Conservation (phyloP, 2,797 vertebrate genomes). For the Alauda arvensis region DNA sequence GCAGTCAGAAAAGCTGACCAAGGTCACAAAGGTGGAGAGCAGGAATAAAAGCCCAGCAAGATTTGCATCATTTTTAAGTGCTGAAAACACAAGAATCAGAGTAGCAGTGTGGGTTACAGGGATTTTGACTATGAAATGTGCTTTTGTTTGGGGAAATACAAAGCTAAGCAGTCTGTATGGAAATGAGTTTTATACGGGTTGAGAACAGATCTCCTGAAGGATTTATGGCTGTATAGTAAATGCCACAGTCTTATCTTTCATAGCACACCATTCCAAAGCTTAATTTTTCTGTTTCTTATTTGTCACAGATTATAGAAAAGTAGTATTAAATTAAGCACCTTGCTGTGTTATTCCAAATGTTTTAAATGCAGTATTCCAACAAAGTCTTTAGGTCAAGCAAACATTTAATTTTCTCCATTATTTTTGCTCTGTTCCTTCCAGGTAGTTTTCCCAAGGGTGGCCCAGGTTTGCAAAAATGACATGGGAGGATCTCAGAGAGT, state of each 20-base stretch:
- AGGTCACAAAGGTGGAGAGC: slow-evolving; percentile 41
- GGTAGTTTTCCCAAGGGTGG: slow-evolving; percentile 96
- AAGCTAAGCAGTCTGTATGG: slow-evolving; percentile 75
- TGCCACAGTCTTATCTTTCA: slow-evolving; percentile 73
- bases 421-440: slow-evolving; percentile 55
- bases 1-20: slow-evolving; percentile 35
- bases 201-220: slow-evolving; percentile 72
- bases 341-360: slow-evolving; percentile 18
- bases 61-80: slow-evolving; percentile 52
- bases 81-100: slow-evolving; percentile 40
- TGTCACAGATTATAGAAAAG: slow-evolving; percentile 66
- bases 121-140: slow-evolving; percentile 67
- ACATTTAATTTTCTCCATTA: neutral
- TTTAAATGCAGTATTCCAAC: slow-evolving; percentile 6
- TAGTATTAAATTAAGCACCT: slow-evolving; percentile 59
- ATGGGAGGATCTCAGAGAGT: slow-evolving; percentile 95
- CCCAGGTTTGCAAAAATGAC: slow-evolving; percentile 96
- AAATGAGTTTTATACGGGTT: slow-evolving; percentile 76
- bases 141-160: slow-evolving; percentile 77
- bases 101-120: slow-evolving; percentile 49
- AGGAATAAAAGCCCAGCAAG: slow-evolving; percentile 34
- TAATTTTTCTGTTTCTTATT: slow-evolving; percentile 55
- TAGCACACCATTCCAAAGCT: slow-evolving; percentile 60
- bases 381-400: neutral
- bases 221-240: slow-evolving; percentile 74